Evolutionary conservation across 2,888 invertebrate genomes (phyloP), one percentile per base, ranked within the genome.

Genomic region (Diaprepes abbreviatus): DNA sequence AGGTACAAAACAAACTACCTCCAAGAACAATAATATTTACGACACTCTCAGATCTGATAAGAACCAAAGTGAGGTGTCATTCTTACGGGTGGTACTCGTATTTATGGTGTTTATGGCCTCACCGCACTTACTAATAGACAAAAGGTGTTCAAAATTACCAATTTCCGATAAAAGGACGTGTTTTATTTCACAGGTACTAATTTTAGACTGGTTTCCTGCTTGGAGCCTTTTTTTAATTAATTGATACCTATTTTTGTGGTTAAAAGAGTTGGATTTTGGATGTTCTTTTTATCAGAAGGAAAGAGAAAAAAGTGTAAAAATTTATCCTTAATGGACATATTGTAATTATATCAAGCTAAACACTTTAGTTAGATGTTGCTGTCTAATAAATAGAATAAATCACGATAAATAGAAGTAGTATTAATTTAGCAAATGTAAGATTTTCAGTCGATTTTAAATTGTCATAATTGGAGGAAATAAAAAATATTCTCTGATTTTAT

Each of bases 71-170:
- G 74, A 80, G 78, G 79, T 80, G 80, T 79, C 78, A 74, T 71
- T 70, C 75, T 70, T 74, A 75, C 78, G 77, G 79, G 79, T 79
- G 79, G 80, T 77, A 74, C 74, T 73, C 76, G 77, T 78, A 78
- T 79, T 80, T 78, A 78, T 79, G 77, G 68, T 19, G 77, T 79
- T 79, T 78, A 80, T 78, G 74, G 78, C 72, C 74, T 60, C 71
- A 73, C 72, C 74, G 67, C 73, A 73, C 68, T 73, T 69, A 76
- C 78, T 78, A 79, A 79, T 79, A 78, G 78, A 76, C 66, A 75
- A 78, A 79, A 79, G 78, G 78, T 79, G 78, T 79, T 77, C 74
- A 69, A 74, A 79, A 79, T 79, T 78, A 78, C 76, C 74, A 74
- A 62, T 76, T 71, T 71, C 73, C 70, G 79, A 79, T 79, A 79